A percentile compares a stretch with the other conserved stretches of the same genome.
phyloP scores from a whole-genome alignment of 2,797 vertebrate species.

The Geotrypetes seraphini region DNA sequence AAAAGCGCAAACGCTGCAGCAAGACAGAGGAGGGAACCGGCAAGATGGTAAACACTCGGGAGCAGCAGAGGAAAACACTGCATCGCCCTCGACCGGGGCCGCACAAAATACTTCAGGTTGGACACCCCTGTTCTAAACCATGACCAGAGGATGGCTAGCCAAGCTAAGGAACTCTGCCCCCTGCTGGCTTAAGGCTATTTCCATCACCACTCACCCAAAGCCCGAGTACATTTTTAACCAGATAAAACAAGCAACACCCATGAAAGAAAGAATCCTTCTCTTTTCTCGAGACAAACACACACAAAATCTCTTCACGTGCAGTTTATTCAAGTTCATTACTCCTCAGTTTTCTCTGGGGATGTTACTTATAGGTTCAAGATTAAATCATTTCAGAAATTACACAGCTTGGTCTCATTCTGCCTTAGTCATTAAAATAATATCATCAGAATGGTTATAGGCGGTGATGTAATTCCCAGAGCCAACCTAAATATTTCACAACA shows the following conservation, averaged over 20 bases:
- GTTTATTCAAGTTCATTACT: not conserved
- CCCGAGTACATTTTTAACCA: not conserved
- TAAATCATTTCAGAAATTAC: slow-evolving; percentile 5
- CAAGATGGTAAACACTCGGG: no score
- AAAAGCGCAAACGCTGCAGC: no score
- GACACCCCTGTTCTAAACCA: no score
- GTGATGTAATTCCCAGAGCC: slow-evolving; percentile 18
- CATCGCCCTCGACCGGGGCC: no score
- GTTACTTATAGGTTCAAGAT: not conserved
- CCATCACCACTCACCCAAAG: no score
- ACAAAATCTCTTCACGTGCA: not conserved
- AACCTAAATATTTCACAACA: slow-evolving; percentile 25
- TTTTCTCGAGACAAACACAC: not conserved
- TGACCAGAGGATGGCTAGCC: no score
- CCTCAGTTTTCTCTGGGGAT: not conserved
- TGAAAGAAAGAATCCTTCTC: not conserved
- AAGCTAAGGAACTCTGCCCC: no score
- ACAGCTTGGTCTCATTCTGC: not conserved
- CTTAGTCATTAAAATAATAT: slow-evolving; percentile 26
- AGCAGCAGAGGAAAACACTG: no score
- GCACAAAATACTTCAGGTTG: no score
- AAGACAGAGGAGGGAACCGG: no score
- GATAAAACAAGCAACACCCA: not conserved
- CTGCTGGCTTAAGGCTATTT: fast-evolving
- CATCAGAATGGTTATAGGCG: slow-evolving; percentile 12